Evolutionary conservation across 2,113 vertebrate species (phyloP), one percentile per base, ranked within the genome.

Genomic region (Leucopternis melanops): DNA sequence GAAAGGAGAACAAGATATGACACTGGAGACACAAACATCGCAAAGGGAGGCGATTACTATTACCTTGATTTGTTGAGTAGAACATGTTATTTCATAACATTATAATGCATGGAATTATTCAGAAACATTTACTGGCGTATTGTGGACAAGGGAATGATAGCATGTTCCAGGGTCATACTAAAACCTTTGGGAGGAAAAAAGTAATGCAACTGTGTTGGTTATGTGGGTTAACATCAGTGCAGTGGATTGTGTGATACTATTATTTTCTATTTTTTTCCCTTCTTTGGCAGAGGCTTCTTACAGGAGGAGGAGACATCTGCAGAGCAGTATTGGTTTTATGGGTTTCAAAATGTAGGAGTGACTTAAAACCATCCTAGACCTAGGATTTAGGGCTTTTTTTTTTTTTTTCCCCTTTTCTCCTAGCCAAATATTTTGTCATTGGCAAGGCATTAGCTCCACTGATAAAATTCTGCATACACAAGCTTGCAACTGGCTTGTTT

Each of bases 251-350:
- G 25, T 65, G 16, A 27, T 81, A 16, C 0, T 75, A 10, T 16
- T 62, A 2, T 80, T n/a, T n/a, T 18, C 4, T 31, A 1, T 1
- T 5, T 40, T n/a, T 38, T 45, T 25, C 4, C 4, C 10, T 13
- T n/a, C 10, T 42, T 69, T 70, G 83, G 9, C 31, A 70, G 42
- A 38, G 8, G 4, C 4, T 79, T 4, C 5, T 15, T 81, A 57
- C 12, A 83, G 63, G 58, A 54, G 22, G 44, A 55, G 26, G 13
- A 16, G 10, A 57, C 10, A 14, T 42, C 21, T 65, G 38, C 44
- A 75, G 38, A 79, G 29, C 54, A 40, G 23, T 54, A 15, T 36
- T 79, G 62, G 12, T 81, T 77, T 62, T 49, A 19, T 44, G 58
- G 19, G 5, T 74, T 93, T 78, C 54, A 62, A 55, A 89, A 47